Evolutionary conservation across 2,113 vertebrate genomes (phyloP), one percentile per base, ranked within the genome.

Genomic region (Azemiops feae): DNA sequence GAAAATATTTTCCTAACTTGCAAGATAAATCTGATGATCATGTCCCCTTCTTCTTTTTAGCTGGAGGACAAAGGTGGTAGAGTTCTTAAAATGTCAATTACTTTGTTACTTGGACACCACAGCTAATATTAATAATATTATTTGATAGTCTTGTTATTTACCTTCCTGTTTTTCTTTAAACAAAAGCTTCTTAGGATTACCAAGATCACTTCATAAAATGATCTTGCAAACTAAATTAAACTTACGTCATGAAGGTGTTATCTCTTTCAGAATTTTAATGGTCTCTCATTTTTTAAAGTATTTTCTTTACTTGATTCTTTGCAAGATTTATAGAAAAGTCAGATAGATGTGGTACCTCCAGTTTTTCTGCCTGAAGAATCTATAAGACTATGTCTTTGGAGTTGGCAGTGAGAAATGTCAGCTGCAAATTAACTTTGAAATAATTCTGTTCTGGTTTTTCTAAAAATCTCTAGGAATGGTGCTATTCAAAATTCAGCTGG

Each of bases 211-310:
- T 23, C 18, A 69, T 30, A 86, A 50, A 50, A 85, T 89, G 54
- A 60, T 86, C 88, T 54, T 93, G 43, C 30, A 54, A n/a, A 23
- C 27, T 85, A 90, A 88, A 34, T 58, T 69, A 54, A 90, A 90
- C 54, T 89, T 8, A 22, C 43, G 52, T 74, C 43, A 52, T 7
- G 14, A 86, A 93, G 54, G 45, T 55, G 27, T 22, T 39, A 7
- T 60, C 88, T 58, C 22, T 27, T 43, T 89, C 92, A 85, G 88
- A 92, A 89, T 54, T 54, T 52, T 92, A 89, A 89, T 74, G 53
- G 74, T 54, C 74, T 93, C 88, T 90, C 54, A 39, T 86, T 60
- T 69, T 93, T 90, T 20, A 74, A 90, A 93, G 88, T 74, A 86
- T 90, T 93, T 90, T 52, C 45, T 74, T 89, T 64, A 34, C 64